A percentile compares a stretch with the other conserved stretches of the same genome.
These are phyloP conservation scores for Pycnonotus jocosus DNA, from an alignment of 2,113 vertebrate species.

Conservation along the genomic window DNA sequence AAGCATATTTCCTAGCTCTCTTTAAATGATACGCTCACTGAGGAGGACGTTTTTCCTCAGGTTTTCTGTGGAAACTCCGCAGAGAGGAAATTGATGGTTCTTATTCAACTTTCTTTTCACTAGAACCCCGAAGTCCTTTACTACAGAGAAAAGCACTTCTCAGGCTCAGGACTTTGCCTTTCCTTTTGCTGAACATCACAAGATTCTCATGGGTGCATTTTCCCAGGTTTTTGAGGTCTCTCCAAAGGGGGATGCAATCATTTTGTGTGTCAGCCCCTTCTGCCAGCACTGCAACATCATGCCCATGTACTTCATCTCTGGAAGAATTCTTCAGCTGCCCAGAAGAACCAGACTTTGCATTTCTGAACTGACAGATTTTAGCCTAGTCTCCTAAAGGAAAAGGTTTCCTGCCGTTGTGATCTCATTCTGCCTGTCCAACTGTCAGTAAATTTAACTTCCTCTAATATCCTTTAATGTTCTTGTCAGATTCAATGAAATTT, in stretches of 20 bases:
- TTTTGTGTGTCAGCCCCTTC: fast-evolving
- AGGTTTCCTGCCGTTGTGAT: neutral
- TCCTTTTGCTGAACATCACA: neutral
- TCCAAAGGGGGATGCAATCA: neutral
- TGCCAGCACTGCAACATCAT: neutral
- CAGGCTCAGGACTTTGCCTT: neutral
- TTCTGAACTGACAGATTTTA: neutral
- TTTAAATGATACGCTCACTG: neutral
- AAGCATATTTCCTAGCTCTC: neutral
- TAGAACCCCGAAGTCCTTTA: neutral
- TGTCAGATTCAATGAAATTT: neutral
- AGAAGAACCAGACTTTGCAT: neutral
- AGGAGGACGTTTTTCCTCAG: neutral
- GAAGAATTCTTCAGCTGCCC: neutral
- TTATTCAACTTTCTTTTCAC: neutral
- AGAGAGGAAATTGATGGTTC: neutral
- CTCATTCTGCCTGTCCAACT: neutral
- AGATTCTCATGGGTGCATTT: neutral
- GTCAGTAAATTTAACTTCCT: neutral
- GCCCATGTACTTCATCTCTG: neutral
- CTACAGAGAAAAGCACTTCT: neutral
- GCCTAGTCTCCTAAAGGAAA: neutral
- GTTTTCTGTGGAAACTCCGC: neutral
- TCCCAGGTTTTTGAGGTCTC: neutral
- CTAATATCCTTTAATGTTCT: neutral